These are phyloP conservation scores for Liposcelis brunnea DNA, from an alignment of 2,888 invertebrate genomes.

Conservation along the genomic window DNA sequence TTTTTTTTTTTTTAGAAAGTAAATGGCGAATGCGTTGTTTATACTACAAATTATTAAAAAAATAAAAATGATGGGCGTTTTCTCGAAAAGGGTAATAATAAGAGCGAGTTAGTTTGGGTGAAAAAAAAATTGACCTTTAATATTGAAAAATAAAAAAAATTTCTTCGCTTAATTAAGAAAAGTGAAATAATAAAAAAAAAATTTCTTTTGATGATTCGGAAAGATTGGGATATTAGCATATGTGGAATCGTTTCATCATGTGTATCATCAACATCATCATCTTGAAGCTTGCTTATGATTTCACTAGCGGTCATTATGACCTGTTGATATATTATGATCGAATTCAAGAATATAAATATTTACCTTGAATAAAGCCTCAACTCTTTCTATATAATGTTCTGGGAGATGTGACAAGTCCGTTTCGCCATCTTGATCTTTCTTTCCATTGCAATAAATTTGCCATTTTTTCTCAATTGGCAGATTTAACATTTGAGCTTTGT, in stretches of 20 bases:
- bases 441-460: constrained; percentile 90
- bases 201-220: no score
- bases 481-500: constrained; percentile 86
- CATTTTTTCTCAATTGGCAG: constrained; percentile 90
- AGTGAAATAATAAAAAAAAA: constrained; percentile 8
- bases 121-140: constrained; percentile 4
- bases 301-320: no score
- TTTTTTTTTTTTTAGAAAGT: no score
- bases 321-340: background rate
- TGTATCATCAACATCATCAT: no score
- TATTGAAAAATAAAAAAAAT: background rate
- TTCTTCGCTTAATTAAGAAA: background rate
- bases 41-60: no score
- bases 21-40: no score
- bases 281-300: no score
- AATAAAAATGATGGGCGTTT: no score
- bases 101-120: background rate
- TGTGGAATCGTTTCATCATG: no score
- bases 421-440: constrained; percentile 33
- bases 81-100: no score
- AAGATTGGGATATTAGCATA: no score
- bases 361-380: constrained; percentile 64
- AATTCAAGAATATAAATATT: constrained; percentile 22
- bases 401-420: constrained; percentile 60
- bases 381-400: constrained; percentile 81